Evolutionary conservation across 2,888 invertebrate species (phyloP).

Genomic region (Argyra leucocephala): DNA sequence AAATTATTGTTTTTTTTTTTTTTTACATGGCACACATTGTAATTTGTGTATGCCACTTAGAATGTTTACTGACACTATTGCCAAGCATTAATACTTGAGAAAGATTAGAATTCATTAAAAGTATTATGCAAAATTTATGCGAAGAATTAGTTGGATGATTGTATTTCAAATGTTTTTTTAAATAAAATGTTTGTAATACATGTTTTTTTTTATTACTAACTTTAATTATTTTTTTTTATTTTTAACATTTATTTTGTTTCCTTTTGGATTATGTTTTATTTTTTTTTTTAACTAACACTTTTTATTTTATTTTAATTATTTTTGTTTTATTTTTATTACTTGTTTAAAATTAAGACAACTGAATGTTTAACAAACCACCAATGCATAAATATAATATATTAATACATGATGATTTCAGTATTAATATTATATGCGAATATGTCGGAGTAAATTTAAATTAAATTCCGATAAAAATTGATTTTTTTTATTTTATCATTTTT

Average conservation of each 20-base stretch:
- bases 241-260: neutral
- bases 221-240: neutral
- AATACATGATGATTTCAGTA: neutral
- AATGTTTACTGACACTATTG: too few relatives aligned
- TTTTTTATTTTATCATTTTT: neutral
- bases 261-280: constrained; percentile 6
- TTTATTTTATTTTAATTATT: neutral
- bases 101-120: too few relatives aligned
- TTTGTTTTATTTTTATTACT: neutral
- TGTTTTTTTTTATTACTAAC: neutral
- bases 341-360: neutral
- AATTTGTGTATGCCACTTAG: too few relatives aligned
- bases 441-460: neutral
- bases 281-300: neutral
- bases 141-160: too few relatives aligned
- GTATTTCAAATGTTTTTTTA: too few relatives aligned
- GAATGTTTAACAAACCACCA: neutral
- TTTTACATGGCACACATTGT: too few relatives aligned
- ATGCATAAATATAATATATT: neutral
- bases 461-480: neutral
- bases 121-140: too few relatives aligned
- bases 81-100: too few relatives aligned
- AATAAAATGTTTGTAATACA: too few relatives aligned
- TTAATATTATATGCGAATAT: too few relatives aligned
- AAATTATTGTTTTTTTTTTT: too few relatives aligned